phyloP scores from a whole-genome alignment of 2,113 vertebrate species.

The Loxodonta africana region DNA sequence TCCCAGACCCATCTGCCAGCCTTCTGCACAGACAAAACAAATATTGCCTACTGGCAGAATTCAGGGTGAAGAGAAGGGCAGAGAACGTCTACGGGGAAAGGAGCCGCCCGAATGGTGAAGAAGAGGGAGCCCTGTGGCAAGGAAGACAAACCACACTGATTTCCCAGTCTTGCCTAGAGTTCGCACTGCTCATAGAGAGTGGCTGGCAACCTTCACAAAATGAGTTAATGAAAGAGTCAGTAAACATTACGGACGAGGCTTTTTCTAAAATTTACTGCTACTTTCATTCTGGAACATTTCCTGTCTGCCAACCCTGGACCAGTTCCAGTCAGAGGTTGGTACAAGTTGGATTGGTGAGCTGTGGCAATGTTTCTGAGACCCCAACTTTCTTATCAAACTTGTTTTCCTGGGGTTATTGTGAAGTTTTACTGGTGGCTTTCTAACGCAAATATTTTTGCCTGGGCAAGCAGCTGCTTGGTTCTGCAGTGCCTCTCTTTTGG shows the following conservation, averaged over 20 bases:
- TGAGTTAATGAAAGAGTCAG: slow-evolving; percentile 64
- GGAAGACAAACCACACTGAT: slow-evolving; percentile 63
- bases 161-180: slow-evolving; percentile 56
- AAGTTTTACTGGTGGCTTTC: slow-evolving; percentile 14
- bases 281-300: slow-evolving; percentile 54
- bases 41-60: slow-evolving; percentile 6
- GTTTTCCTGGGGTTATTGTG: slow-evolving; percentile 22
- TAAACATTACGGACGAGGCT: slow-evolving; percentile 55
- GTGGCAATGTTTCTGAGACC: not conserved
- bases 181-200: slow-evolving; percentile 21
- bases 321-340: not conserved
- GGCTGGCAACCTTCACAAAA: slow-evolving; percentile 51
- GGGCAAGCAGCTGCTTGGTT: slow-evolving; percentile 30
- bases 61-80: slow-evolving; percentile 50
- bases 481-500: not conserved
- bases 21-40: slow-evolving; percentile 51
- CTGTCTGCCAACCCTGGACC: not conserved
- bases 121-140: slow-evolving; percentile 47
- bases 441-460: not conserved
- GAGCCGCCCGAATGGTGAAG: not conserved
- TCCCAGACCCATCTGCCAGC: slow-evolving; percentile 6
- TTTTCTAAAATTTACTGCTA: slow-evolving; percentile 63
- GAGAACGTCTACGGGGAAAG: not conserved
- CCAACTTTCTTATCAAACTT: slow-evolving; percentile 27
- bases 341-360: not conserved